Base-by-base conservation (phyloP, 2,113 vertebrate species). In the Mola mola region DNA sequence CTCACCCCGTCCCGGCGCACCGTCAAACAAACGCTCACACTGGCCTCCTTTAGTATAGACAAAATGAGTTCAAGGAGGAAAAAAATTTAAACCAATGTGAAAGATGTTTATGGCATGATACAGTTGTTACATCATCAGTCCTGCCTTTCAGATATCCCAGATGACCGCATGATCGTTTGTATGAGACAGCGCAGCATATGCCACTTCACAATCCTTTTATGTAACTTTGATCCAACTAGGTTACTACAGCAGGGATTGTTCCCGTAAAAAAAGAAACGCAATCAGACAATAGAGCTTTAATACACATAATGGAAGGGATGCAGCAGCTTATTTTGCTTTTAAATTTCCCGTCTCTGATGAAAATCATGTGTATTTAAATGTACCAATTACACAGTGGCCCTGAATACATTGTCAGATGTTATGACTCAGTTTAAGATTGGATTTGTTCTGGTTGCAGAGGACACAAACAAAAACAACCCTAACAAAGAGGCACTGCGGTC, bases 121-220 rank as follows among this genome's bases (percentile, higher is more conserved):
- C n/a, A n/a, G n/a, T n/a, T n/a, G n/a, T n/a, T n/a, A n/a, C n/a
- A n/a, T n/a, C n/a, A n/a, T n/a, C n/a, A n/a, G n/a, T n/a, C n/a
- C n/a, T n/a, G n/a, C n/a, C n/a, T n/a, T n/a, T n/a, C n/a, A n/a
- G n/a, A n/a, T 20, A 50, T 26, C 22, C 34, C 25, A 21, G 16
- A 55, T 44, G 24, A 49, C 63, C 43, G 44, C n/a, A 15, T 47
- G 33, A 56, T n/a, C 60, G 56, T 61, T 33, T 16, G 43, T 37
- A 21, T 5, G 25, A 64, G 44, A 26, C 26, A 34, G 0, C 61
- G 60, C 50, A 41, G 38, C 66, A 65, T 83, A 81, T 70, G 75
- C 70, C 58, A 42, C 24, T 66, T 74, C 26, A 34, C 57, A 75
- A 83, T 50, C 67, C 38, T 62, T 44, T 87, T 87, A 79, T 7